phyloP scores from a whole-genome alignment of 2,113 vertebrate species.

The Alethe diademata region DNA sequence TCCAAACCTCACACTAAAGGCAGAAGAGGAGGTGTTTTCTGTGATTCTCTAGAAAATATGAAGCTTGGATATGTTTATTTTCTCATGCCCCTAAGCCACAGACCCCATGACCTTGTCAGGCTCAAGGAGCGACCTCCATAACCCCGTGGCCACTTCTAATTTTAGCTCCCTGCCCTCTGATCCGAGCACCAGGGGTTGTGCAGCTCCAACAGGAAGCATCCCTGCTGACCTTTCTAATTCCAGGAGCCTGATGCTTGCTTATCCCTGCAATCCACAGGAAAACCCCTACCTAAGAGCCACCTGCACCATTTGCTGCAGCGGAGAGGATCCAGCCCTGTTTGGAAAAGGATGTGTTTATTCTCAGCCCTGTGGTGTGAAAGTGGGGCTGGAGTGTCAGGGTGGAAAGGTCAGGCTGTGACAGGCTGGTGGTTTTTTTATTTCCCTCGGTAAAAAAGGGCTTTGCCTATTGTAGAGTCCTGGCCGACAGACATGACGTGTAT shows the following conservation, averaged over 20 bases:
- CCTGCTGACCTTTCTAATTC: slow-evolving; percentile 26
- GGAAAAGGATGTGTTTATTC: not conserved
- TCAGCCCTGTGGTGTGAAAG: not conserved
- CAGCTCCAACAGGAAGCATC: not conserved
- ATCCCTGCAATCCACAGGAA: not conserved
- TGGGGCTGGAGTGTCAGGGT: not conserved
- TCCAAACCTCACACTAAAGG: not conserved
- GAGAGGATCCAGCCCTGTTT: not conserved
- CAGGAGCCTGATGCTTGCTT: not conserved
- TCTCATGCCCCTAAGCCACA: not conserved
- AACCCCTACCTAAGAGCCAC: not conserved
- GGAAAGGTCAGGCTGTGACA: slow-evolving; percentile 19
- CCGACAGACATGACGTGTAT: not conserved
- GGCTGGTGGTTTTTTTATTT: not conserved
- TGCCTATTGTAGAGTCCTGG: not conserved
- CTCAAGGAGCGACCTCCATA: not conserved
- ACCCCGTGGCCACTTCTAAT: not conserved
- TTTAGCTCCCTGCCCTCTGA: not conserved
- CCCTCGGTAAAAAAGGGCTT: not conserved
- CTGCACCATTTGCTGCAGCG: not conserved
- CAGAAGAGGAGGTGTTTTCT: not conserved
- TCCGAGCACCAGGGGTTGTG: not conserved
- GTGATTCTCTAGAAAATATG: not conserved
- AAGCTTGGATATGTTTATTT: not conserved
- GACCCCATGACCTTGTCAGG: not conserved